phyloP scores from a whole-genome alignment of 2,888 invertebrate species.

The Therioaphis trifolii region DNA sequence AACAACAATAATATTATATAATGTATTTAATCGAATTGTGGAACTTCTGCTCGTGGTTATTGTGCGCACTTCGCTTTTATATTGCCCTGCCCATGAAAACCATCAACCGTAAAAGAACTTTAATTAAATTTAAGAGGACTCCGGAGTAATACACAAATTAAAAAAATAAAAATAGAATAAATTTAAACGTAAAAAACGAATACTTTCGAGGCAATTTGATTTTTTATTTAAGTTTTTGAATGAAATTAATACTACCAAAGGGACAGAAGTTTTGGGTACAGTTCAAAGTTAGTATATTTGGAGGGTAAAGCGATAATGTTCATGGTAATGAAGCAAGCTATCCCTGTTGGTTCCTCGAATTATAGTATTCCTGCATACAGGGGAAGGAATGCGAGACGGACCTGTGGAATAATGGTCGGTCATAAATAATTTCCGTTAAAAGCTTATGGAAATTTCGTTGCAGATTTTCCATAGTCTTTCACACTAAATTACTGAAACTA shows the following conservation, averaged over 20 bases:
- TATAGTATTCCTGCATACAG: constrained; percentile 9
- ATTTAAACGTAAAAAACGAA: constrained; percentile 43
- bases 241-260: constrained; percentile 53
- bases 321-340: constrained; percentile 55
- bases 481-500: constrained; percentile 24
- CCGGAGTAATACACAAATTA: constrained; percentile 37
- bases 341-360: constrained; percentile 51
- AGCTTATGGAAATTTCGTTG: constrained; percentile 55
- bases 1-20: constrained; percentile 33
- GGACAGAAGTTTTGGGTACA: constrained; percentile 52
- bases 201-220: constrained; percentile 39
- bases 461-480: constrained; percentile 30
- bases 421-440: constrained; percentile 58
- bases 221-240: constrained; percentile 54
- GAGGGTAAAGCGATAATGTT: constrained; percentile 56
- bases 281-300: constrained; percentile 58
- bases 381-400: constrained; percentile 33
- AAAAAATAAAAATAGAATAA: constrained; percentile 44
- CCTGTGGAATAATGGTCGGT: constrained; percentile 51
- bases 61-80: constrained; percentile 39
- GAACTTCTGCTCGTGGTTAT: constrained; percentile 37
- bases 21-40: constrained; percentile 40
- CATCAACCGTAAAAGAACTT: constrained; percentile 51
- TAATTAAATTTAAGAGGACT: constrained; percentile 59
- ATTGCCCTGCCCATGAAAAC: constrained; percentile 10